phyloP scores from a whole-genome alignment of 2,113 vertebrate species.

The Noctilio leporinus region DNA sequence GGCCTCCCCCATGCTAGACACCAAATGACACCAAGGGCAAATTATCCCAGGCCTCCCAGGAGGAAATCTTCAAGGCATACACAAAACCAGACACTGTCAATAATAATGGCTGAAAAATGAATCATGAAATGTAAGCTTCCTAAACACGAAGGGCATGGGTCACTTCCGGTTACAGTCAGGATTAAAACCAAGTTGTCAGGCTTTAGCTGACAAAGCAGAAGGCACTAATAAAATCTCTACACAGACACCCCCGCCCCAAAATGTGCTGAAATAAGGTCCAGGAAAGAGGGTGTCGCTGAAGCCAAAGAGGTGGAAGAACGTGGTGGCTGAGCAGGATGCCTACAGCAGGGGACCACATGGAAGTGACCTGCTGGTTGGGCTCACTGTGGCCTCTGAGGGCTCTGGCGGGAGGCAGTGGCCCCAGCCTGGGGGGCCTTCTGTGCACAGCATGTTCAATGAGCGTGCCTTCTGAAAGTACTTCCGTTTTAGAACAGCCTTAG shows the following conservation, averaged over 20 bases:
- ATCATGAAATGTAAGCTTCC: not conserved
- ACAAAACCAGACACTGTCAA: not conserved
- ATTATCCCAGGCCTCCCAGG: not conserved
- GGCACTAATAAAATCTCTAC: too few species aligned
- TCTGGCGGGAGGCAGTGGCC: not conserved
- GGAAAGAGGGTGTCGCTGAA: not conserved
- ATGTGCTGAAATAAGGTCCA: not conserved
- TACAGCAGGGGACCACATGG: rapidly evolving
- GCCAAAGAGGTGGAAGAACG: not conserved
- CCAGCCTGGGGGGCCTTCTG: not conserved
- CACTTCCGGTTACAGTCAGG: rapidly evolving
- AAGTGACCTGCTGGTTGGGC: not conserved
- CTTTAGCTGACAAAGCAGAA: not conserved
- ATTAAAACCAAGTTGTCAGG: not conserved
- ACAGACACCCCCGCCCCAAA: too few species aligned
- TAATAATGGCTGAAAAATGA: rapidly evolving
- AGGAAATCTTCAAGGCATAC: not conserved
- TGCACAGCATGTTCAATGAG: rapidly evolving
- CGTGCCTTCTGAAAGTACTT: not conserved
- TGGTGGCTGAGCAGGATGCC: rapidly evolving
- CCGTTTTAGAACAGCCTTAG: not conserved
- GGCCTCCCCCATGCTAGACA: rapidly evolving
- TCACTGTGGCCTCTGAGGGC: rapidly evolving
- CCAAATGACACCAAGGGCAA: not conserved
- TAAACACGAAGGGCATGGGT: rapidly evolving